Evolutionary conservation across 2,797 vertebrate species (phyloP).

Genomic region (Hephaestus fuliginosus): DNA sequence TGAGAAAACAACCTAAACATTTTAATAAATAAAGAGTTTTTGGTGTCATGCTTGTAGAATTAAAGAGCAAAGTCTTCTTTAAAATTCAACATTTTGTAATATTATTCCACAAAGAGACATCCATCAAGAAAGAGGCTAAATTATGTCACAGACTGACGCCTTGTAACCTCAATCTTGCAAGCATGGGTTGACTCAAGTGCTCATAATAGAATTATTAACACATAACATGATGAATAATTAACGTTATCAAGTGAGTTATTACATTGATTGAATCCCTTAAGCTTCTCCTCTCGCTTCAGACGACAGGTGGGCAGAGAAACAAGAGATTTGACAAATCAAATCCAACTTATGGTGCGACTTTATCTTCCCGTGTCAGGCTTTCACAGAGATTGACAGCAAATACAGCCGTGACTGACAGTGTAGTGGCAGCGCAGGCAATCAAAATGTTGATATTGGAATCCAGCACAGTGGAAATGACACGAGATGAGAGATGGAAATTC

Average conservation of each 20-base stretch:
- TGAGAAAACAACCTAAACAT: too few relatives aligned
- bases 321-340: conserved; percentile 39
- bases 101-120: neutral
- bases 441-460: conserved; percentile 58
- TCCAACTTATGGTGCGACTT: conserved; percentile 18
- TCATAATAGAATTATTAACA: neutral
- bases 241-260: neutral
- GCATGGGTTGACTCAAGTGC: neutral
- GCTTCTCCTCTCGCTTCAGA: neutral
- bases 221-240: neutral
- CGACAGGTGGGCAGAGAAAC: neutral
- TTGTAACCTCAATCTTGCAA: too few relatives aligned
- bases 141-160: too few relatives aligned
- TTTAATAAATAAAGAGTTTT: too few relatives aligned
- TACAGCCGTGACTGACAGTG: conserved; percentile 40
- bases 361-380: conserved; percentile 19
- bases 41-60: too few relatives aligned
- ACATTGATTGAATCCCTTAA: neutral
- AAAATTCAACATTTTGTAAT: too few relatives aligned
- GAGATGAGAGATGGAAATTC: conserved; percentile 40
- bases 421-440: conserved; percentile 40
- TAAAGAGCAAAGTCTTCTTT: too few relatives aligned
- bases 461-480: conserved; percentile 46
- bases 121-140: neutral
- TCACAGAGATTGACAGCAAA: conserved; percentile 33